Percentiles rank a stretch among this genome's conserved stretches.
Evolutionary conservation across 2,888 invertebrate species (phyloP).

Genomic region (Thera obeliscata): DNA sequence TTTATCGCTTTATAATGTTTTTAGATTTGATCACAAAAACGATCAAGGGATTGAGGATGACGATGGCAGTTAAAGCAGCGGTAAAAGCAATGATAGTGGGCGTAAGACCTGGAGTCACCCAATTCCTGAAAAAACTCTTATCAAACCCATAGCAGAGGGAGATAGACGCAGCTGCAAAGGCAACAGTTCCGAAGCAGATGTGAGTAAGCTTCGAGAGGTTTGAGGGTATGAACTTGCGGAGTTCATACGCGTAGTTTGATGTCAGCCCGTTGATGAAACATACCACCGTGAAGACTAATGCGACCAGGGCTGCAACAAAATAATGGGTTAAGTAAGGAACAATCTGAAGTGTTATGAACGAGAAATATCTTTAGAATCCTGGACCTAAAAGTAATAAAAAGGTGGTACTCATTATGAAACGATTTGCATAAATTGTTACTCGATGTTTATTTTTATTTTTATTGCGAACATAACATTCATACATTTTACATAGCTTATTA

Average conservation of each 20-base stretch:
- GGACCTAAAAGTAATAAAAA: no score
- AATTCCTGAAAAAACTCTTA: conserved; percentile 55
- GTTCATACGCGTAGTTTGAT: conserved; percentile 54
- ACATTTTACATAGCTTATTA: no score
- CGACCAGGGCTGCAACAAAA: conserved; percentile 52
- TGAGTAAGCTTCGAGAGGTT: conserved; percentile 56
- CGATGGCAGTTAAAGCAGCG: conserved; percentile 50
- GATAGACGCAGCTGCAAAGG: conserved; percentile 55
- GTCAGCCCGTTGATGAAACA: conserved; percentile 56
- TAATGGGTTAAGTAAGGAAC: neutral
- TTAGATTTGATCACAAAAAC: conserved; percentile 52
- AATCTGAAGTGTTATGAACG: no score
- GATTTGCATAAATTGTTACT: no score
- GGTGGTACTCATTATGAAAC: no score
- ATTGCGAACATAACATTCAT: no score
- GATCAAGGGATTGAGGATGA: conserved; percentile 60
- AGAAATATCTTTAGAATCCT: no score
- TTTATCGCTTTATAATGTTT: conserved; percentile 41
- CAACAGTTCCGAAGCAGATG: conserved; percentile 58
- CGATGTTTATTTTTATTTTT: no score
- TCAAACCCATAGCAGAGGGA: conserved; percentile 62
- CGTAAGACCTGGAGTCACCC: conserved; percentile 50
- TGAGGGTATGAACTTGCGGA: conserved; percentile 48
- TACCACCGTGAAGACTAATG: conserved; percentile 56
- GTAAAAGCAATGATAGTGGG: conserved; percentile 54